These are phyloP conservation scores for Lasiurus cinereus DNA, from an alignment of 2,113 vertebrate genomes.

Conservation along the genomic window DNA sequence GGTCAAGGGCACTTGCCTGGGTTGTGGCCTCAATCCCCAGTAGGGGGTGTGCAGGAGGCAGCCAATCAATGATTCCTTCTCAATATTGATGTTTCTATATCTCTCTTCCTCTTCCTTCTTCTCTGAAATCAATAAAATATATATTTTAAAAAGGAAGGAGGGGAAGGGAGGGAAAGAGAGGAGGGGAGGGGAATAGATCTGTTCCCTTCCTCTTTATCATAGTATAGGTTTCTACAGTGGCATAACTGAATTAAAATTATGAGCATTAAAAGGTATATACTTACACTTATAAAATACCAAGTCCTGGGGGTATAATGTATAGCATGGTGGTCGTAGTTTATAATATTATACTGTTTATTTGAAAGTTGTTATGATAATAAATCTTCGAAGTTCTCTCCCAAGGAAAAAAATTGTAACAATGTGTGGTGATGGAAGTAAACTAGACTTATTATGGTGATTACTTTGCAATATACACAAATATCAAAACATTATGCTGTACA, in stretches of 20 bases:
- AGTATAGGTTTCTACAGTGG: neutral
- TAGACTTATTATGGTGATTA: neutral
- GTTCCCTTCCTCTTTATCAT: neutral
- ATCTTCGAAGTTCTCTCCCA: neutral
- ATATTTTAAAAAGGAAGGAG: no score
- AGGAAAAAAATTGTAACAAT: neutral
- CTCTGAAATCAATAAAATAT: no score
- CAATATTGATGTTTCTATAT: neutral
- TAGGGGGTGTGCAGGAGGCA: no score
- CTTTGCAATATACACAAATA: slow-evolving; percentile 13
- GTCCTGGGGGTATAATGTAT: neutral
- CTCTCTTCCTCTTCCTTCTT: neutral
- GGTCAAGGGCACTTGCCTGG: no score
- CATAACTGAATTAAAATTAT: slow-evolving; percentile 20
- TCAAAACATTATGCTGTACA: neutral
- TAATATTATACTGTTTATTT: neutral
- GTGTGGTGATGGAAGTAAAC: neutral
- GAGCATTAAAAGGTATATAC: neutral
- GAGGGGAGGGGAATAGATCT: no score
- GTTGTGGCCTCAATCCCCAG: no score
- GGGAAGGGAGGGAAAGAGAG: no score
- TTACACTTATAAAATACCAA: slow-evolving; percentile 14
- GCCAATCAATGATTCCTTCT: no score
- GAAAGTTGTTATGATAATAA: neutral
- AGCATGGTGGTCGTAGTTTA: neutral